These are phyloP conservation scores for human (Homo sapiens) DNA, from an alignment of 2,113 vertebrate species.

Conservation along the genomic window DNA sequence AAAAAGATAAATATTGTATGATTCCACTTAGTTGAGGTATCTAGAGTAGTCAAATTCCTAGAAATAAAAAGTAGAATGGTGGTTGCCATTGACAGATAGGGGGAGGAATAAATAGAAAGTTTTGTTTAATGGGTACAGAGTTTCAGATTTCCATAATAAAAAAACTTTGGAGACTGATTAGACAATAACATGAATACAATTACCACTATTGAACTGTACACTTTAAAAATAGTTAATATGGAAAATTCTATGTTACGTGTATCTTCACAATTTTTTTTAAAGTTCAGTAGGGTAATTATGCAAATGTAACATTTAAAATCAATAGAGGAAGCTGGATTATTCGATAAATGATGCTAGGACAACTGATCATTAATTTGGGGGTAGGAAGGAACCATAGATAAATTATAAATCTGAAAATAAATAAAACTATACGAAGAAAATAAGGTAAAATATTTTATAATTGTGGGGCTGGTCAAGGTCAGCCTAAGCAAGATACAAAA, in stretches of 20 bases:
- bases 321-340: background rate
- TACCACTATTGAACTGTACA: background rate
- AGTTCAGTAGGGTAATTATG: background rate
- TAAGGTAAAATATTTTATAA: background rate
- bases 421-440: background rate
- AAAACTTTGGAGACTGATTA: background rate
- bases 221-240: background rate
- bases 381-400: background rate
- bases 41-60: background rate
- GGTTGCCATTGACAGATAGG: background rate
- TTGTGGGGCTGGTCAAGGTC: background rate
- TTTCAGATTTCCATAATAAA: background rate
- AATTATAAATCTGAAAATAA: background rate
- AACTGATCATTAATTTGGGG: background rate
- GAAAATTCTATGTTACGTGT: background rate
- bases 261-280: background rate
- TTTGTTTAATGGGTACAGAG: background rate
- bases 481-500: background rate
- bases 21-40: background rate
- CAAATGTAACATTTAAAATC: background rate
- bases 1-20: background rate
- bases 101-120: background rate
- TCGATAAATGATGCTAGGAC: background rate
- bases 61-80: background rate
- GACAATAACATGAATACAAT: background rate